A percentile compares a stretch with the other conserved stretches of the same genome.
These are phyloP conservation scores for Ophion obscuratus DNA, from an alignment of 2,888 invertebrate species.

Conservation along the genomic window DNA sequence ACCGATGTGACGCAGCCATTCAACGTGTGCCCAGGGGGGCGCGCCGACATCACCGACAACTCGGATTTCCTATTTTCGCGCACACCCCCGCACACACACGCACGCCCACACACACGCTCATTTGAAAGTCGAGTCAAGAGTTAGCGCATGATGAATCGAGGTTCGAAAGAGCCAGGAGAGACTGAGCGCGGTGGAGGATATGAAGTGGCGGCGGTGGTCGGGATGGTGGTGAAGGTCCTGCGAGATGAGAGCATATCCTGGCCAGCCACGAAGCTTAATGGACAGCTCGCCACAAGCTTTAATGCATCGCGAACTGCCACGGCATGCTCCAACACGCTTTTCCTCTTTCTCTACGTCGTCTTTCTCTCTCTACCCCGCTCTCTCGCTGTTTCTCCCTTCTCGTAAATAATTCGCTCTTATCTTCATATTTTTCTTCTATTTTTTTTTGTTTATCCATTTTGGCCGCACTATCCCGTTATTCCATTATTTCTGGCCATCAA, in stretches of 20 bases:
- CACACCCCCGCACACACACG: neutral
- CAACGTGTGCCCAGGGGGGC: neutral
- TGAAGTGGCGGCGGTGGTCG: slow-evolving; percentile 57
- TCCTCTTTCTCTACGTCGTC: slow-evolving; percentile 15
- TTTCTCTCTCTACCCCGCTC: neutral
- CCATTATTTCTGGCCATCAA: slow-evolving; percentile 65
- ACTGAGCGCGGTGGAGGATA: slow-evolving; percentile 40
- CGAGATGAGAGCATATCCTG: slow-evolving; percentile 64
- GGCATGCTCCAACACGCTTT: slow-evolving; percentile 26
- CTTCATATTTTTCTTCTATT: slow-evolving; percentile 3
- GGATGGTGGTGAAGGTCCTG: slow-evolving; percentile 59
- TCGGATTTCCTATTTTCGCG: slow-evolving; percentile 55
- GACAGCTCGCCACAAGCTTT: slow-evolving; percentile 71
- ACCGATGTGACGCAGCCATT: neutral
- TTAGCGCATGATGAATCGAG: slow-evolving; percentile 53
- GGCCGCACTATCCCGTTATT: slow-evolving; percentile 56
- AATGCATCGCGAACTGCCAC: slow-evolving; percentile 69
- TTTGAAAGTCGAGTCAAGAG: slow-evolving; percentile 55
- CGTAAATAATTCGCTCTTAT: neutral
- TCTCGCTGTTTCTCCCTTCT: neutral
- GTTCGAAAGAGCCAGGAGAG: slow-evolving; percentile 49
- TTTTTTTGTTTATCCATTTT: slow-evolving; percentile 23
- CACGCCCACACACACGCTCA: neutral
- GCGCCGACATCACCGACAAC: slow-evolving; percentile 1
- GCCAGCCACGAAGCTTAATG: slow-evolving; percentile 70